Evolutionary conservation across 2,888 invertebrate species (phyloP), one percentile per base, ranked within the genome.

Genomic region (Suillia variegata): DNA sequence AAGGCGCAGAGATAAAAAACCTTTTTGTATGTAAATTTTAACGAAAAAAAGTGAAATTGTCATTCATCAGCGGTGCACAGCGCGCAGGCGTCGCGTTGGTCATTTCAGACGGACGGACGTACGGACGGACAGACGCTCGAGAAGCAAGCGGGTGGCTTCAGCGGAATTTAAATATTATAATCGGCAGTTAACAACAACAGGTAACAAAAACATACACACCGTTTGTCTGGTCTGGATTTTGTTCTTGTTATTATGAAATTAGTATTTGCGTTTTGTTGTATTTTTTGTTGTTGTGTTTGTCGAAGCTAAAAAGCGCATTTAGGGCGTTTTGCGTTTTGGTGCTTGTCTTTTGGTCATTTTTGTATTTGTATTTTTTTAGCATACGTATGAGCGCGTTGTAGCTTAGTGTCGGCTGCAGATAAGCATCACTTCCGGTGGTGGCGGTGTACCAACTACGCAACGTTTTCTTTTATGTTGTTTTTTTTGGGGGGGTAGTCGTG

Each of bases 401-500:
- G 21, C 42, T 33, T 50, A 57, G 56, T 57, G 57, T 54, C 54
- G 56, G 57, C 56, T 56, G 21, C 15, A 58, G 62, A 63, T 65
- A 64, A 62, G 53, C 62, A 64, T 64, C 64, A 62, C 62, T 67
- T 67, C 67, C 67, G 67, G 58, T 65, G 18, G 45, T 20, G 17
- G 45, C 64, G 18, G 45, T 20, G 17, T 17, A 20, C 45, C 45
- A n/a, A 45, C 45, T 45, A 20, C 20, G 17, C 45, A n/a, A n/a
- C n/a, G 13, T 5, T 38, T 38, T 38, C 4, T n/a, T 38, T n/a
- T 8, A 26, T 26, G 38, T 5, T 45, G 20, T 45, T 17, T 45
- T 59, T 54, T 20, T 57, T 53, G 31, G 62, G 65, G 65, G 72
- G 68, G 70, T 77, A 77, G 75, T 77, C 74, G 76, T 70, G 75